Evolutionary conservation across 2,797 vertebrate species (phyloP).

Genomic region (Emydoidea blandingii): DNA sequence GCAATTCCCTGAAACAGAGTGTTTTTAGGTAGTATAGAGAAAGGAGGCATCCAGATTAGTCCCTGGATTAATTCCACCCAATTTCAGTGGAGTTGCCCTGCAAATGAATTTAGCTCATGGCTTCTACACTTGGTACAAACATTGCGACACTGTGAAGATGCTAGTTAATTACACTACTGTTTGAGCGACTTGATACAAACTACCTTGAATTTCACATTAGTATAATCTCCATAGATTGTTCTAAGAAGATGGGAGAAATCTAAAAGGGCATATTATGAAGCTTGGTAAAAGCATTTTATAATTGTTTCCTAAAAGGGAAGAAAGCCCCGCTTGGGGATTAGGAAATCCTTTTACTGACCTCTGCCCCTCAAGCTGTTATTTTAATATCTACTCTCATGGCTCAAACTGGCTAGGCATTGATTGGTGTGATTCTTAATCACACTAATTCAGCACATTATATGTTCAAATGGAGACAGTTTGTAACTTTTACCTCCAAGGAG

Average conservation of each 20-base stretch:
- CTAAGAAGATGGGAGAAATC: background rate
- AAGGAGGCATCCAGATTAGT: background rate
- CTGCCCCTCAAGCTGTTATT: conserved; percentile 7
- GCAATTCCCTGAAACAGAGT: background rate
- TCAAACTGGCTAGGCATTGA: background rate
- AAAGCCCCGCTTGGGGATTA: background rate
- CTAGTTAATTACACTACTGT: background rate
- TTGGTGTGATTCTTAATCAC: conserved; percentile 7
- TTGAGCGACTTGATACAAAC: background rate
- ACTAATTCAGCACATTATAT: background rate
- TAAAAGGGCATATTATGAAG: background rate
- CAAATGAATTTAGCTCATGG: background rate
- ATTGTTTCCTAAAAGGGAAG: conserved; percentile 13
- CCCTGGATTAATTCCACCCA: background rate
- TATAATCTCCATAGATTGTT: background rate
- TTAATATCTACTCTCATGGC: background rate
- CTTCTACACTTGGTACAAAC: background rate
- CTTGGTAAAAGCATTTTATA: conserved; percentile 8
- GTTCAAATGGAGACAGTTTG: background rate
- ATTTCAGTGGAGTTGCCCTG: background rate
- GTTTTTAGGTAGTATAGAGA: background rate
- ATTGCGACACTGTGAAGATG: background rate
- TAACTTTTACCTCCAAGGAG: conserved; percentile 91
- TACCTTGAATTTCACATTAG: background rate
- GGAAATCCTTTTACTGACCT: conserved; percentile 26